Conservation (phyloP, 2,888 invertebrate genomes). For the Hetaerina titia region DNA sequence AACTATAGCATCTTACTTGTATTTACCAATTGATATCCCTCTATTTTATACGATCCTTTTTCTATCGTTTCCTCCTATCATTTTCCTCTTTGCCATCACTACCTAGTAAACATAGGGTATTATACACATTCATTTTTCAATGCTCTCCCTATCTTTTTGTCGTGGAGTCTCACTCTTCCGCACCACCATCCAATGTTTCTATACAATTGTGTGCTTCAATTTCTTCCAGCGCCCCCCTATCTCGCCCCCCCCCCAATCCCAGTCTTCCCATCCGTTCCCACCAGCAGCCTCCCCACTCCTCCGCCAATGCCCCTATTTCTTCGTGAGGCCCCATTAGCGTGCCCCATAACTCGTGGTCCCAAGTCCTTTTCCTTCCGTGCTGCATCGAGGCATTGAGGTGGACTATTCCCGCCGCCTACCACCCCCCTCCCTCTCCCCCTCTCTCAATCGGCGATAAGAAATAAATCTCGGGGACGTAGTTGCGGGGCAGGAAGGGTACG, state of each 20-base stretch:
- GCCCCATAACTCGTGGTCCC: conserved; percentile 1
- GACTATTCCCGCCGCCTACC: background rate
- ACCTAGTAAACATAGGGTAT: too few species aligned
- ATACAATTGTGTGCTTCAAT: background rate
- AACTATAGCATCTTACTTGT: too few species aligned
- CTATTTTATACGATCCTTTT: too few species aligned
- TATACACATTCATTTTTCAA: background rate
- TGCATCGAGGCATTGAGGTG: background rate
- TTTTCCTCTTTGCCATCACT: too few species aligned
- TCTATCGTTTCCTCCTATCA: too few species aligned
- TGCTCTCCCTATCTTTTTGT: background rate
- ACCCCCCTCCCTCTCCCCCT: background rate
- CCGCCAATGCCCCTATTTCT: background rate
- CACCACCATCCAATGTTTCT: too few species aligned
- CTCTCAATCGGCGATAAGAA: background rate
- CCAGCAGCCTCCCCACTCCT: background rate
- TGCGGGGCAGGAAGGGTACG: background rate
- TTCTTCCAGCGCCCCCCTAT: background rate
- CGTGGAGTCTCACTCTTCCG: too few species aligned
- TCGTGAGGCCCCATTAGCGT: background rate
- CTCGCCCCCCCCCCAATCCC: background rate
- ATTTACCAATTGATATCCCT: too few species aligned
- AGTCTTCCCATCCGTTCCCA: too few species aligned
- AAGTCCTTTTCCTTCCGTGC: background rate
- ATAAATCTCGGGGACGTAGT: background rate